These are phyloP conservation scores for Ciona savignyi DNA, from an alignment of 23 tunicate species.

Conservation along the genomic window DNA sequence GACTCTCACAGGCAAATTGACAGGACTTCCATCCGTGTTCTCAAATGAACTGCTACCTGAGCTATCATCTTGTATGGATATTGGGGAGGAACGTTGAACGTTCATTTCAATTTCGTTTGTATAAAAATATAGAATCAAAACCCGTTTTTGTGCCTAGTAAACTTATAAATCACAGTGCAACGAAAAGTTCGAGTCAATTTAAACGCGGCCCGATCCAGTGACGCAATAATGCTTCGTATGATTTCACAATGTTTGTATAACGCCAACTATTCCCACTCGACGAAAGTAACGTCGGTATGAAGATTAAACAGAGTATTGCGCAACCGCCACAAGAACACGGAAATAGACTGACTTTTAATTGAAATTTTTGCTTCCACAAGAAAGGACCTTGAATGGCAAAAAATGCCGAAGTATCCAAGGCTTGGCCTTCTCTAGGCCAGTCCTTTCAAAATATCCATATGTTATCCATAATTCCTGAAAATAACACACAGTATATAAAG, in stretches of 20 bases:
- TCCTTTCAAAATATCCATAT: not conserved
- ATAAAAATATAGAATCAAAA: too few relatives aligned
- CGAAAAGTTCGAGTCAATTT: not conserved
- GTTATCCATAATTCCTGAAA: not conserved
- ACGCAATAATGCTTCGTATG: not conserved
- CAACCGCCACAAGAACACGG: too few relatives aligned
- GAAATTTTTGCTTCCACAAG: too few relatives aligned
- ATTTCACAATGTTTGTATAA: not conserved
- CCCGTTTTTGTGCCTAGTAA: not conserved
- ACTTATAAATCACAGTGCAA: not conserved
- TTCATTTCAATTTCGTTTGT: slow-evolving; percentile 10
- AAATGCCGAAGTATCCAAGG: not conserved
- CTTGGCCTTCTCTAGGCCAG: not conserved
- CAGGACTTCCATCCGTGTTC: slow-evolving; percentile 5
- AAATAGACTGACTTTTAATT: too few relatives aligned
- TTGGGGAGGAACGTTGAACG: slow-evolving; percentile 72
- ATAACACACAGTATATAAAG: too few relatives aligned
- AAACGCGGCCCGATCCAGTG: not conserved
- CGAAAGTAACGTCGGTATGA: too few relatives aligned
- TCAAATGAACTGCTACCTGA: slow-evolving; percentile 17
- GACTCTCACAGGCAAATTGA: slow-evolving; percentile 21
- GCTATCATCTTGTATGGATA: slow-evolving; percentile 34
- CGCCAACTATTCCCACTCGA: too few relatives aligned
- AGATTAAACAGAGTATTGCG: too few relatives aligned
- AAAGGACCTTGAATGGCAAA: too few relatives aligned